A percentile compares a stretch with the other conserved stretches of the same genome.
Conservation (phyloP, 1,140 invertebrate species). For the Trichogramma pretiosum region DNA sequence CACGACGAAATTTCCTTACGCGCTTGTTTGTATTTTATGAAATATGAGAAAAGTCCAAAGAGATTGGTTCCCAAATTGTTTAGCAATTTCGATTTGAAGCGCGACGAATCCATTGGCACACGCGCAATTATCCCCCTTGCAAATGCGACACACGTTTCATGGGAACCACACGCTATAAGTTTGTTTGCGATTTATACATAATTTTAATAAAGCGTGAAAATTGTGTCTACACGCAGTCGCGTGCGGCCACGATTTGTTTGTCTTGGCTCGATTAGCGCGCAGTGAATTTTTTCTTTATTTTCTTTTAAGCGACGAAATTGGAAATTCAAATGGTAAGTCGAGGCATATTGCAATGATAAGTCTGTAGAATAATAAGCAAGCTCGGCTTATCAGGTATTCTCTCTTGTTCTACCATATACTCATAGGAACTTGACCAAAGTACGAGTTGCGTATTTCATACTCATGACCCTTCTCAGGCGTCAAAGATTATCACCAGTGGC, state of each 20-base stretch:
- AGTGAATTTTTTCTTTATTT: no score
- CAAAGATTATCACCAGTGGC: conserved; percentile 2
- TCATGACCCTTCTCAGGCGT: neutral
- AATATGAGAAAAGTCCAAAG: conserved; percentile 14
- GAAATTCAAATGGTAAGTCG: no score
- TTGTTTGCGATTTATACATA: no score
- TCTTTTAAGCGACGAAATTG: no score
- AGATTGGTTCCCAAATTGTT: conserved; percentile 39
- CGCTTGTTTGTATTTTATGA: no score
- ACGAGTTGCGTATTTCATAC: neutral
- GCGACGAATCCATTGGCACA: conserved; percentile 32
- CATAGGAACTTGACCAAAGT: neutral
- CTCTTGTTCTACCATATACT: neutral
- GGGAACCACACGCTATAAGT: no score
- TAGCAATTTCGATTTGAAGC: conserved; percentile 30
- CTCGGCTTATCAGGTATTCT: conserved; percentile 1
- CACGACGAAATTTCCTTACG: no score
- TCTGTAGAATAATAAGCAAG: no score
- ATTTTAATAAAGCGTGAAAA: conserved; percentile 45
- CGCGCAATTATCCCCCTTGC: conserved; percentile 39
- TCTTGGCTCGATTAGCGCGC: no score
- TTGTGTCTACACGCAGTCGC: conserved; percentile 27
- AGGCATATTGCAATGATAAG: no score
- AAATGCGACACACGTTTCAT: conserved; percentile 41
- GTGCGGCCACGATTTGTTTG: no score